Conservation (phyloP, 2,113 vertebrate species). For the Corvus cornix region DNA sequence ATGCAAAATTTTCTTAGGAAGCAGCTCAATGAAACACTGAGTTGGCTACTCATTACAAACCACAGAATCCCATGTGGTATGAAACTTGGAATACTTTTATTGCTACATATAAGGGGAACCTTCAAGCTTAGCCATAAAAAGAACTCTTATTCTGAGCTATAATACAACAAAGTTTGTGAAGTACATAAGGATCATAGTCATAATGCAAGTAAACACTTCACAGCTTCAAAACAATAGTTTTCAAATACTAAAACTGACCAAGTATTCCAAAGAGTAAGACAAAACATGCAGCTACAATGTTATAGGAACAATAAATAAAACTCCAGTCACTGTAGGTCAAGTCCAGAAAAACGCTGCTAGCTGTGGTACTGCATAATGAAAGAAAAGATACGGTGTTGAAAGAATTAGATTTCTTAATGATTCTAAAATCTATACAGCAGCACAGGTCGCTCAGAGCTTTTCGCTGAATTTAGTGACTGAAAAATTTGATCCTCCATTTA, state of each 20-base stretch:
- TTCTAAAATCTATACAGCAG: constrained; percentile 35
- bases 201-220: neutral
- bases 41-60: neutral
- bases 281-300: neutral
- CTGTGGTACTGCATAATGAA: neutral
- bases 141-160: neutral
- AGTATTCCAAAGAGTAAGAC: neutral
- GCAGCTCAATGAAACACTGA: neutral
- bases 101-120: neutral
- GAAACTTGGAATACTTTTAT: neutral
- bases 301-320: neutral
- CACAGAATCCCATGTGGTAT: neutral
- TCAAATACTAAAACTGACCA: neutral
- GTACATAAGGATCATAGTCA: neutral
- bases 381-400: neutral
- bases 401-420: constrained; percentile 49
- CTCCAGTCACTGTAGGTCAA: neutral
- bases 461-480: constrained; percentile 29
- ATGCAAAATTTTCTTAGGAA: neutral
- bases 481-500: constrained; percentile 45
- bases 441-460: neutral
- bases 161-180: neutral
- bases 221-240: neutral
- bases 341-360: neutral
- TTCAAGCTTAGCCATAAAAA: neutral